phyloP scores from a whole-genome alignment of 2,113 vertebrate genomes.

The Lichenostomus cassidix region DNA sequence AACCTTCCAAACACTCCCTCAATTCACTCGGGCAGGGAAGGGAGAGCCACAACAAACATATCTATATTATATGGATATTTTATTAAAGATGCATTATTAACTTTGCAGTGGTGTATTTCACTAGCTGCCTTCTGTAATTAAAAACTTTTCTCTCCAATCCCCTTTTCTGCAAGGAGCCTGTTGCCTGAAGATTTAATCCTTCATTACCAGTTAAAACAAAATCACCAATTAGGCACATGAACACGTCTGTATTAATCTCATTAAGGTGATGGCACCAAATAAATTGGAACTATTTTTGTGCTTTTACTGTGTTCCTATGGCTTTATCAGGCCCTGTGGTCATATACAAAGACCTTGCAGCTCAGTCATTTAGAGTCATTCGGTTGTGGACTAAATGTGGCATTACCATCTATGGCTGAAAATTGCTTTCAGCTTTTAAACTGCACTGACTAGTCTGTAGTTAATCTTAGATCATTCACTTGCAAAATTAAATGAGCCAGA shows the following conservation, averaged over 20 bases:
- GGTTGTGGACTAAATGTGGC: conserved; percentile 86
- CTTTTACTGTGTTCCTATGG: conserved; percentile 85
- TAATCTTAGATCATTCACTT: conserved; percentile 90
- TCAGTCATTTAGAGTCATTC: conserved; percentile 87
- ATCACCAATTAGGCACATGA: conserved; percentile 88
- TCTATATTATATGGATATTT: background rate
- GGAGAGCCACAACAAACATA: background rate
- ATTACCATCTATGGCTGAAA: conserved; percentile 86
- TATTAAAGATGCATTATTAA: conserved; percentile 48
- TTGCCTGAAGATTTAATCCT: conserved; percentile 86
- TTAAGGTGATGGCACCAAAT: conserved; percentile 88
- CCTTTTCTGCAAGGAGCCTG: conserved; percentile 70
- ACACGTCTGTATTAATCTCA: conserved; percentile 86
- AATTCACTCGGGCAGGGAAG: background rate
- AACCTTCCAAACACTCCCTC: background rate
- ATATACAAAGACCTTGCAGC: conserved; percentile 84
- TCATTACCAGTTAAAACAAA: conserved; percentile 87
- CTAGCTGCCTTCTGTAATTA: conserved; percentile 72
- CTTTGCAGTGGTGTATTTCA: conserved; percentile 41
- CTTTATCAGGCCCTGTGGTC: conserved; percentile 87
- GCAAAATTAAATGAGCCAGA: conserved; percentile 89
- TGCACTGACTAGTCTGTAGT: conserved; percentile 89
- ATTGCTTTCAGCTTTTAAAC: conserved; percentile 90
- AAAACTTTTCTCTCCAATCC: conserved; percentile 66
- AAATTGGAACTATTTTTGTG: conserved; percentile 88